A percentile compares a stretch with the other conserved stretches of the same genome.
Evolutionary conservation across 2,888 invertebrate genomes (phyloP).

Genomic region (Yponomeuta evonymella): DNA sequence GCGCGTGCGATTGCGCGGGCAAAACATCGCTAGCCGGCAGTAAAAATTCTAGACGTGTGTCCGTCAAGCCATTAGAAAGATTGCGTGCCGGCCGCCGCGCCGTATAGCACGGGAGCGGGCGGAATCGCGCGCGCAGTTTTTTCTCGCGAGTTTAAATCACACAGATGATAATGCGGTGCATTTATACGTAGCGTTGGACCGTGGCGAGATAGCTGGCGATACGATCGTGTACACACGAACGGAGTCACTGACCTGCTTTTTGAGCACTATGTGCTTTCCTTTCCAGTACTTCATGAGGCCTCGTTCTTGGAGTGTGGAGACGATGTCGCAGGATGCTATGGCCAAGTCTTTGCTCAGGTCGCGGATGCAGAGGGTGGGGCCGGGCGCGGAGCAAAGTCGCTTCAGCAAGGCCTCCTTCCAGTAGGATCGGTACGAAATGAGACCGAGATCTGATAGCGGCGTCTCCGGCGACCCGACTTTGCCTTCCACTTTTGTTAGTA

Average conservation of each 20-base stretch:
- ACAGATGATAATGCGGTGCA: conserved; percentile 11
- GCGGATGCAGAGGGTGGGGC: conserved; percentile 92
- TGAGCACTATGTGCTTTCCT: conserved; percentile 96
- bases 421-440: conserved; percentile 98
- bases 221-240: conserved; percentile 15
- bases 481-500: conserved; percentile 95
- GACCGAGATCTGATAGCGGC: conserved; percentile 96
- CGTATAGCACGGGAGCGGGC: conserved; percentile 10
- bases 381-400: conserved; percentile 91
- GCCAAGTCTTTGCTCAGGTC: conserved; percentile 93
- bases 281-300: conserved; percentile 99
- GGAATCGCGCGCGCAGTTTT: conserved; percentile 11
- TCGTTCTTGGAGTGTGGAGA: conserved; percentile 96
- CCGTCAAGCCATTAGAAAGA: conserved; percentile 12
- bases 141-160: conserved; percentile 14
- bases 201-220: conserved; percentile 15
- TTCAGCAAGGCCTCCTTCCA: conserved; percentile 98
- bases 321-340: conserved; percentile 97
- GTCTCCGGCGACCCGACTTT: conserved; percentile 99
- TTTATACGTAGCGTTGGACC: conserved; percentile 16
- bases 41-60: conserved; percentile 7
- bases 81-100: conserved; percentile 11
- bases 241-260: conserved; percentile 83
- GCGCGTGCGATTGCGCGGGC: background rate
- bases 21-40: background rate